A percentile compares a stretch with the other conserved stretches of the same genome.
Conservation (phyloP, 1,140 invertebrate species). For the Papilio dardanus region DNA sequence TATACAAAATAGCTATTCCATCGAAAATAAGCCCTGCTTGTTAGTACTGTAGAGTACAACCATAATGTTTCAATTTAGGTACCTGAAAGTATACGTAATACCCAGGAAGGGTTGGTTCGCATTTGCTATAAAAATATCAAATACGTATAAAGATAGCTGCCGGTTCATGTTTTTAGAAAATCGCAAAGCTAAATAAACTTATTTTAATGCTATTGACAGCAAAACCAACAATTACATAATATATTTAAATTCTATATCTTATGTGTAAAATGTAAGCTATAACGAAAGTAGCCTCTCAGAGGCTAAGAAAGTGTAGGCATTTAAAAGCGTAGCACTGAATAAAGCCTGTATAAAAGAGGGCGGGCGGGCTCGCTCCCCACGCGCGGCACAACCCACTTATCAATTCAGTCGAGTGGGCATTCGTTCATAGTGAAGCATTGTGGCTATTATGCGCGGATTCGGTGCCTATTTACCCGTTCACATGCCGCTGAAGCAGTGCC, state of each 20-base stretch:
- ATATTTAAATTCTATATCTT: background rate
- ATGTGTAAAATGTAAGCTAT: background rate
- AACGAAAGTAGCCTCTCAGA: slow-evolving; percentile 37
- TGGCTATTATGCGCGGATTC: slow-evolving; percentile 75
- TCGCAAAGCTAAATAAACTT: too few relatives aligned
- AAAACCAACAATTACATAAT: too few relatives aligned
- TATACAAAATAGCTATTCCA: too few relatives aligned
- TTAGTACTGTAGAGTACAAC: too few relatives aligned
- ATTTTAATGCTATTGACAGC: too few relatives aligned
- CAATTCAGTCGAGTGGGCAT: slow-evolving; percentile 80
- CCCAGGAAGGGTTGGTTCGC: too few relatives aligned
- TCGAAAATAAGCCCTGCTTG: too few relatives aligned
- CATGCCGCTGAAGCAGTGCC: slow-evolving; percentile 59
- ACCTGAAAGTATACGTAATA: too few relatives aligned
- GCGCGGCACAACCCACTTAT: slow-evolving; percentile 77
- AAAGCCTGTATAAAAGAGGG: slow-evolving; percentile 42
- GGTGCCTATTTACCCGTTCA: slow-evolving; percentile 76
- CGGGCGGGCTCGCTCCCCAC: slow-evolving; percentile 61
- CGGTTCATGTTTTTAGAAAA: too few relatives aligned
- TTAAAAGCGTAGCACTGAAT: slow-evolving; percentile 17
- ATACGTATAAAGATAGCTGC: too few relatives aligned
- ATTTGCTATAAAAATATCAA: too few relatives aligned
- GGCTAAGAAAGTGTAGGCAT: slow-evolving; percentile 40
- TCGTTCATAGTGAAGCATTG: slow-evolving; percentile 79
- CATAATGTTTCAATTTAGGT: too few relatives aligned